Evolutionary conservation across 2,888 invertebrate genomes (phyloP), one percentile per base, ranked within the genome.

Genomic region (Esperia sulphurella): DNA sequence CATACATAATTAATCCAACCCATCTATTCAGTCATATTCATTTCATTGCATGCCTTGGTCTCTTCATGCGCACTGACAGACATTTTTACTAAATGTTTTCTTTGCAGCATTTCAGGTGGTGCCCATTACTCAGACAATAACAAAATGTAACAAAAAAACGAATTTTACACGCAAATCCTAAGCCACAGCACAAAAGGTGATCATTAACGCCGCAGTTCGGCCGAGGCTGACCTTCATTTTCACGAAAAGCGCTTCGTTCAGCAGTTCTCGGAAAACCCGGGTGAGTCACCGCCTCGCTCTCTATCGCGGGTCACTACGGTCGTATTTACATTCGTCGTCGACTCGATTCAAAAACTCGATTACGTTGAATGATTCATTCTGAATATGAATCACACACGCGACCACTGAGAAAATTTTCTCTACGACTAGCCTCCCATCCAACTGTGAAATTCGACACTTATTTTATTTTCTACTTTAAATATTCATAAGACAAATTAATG

Each of bases 261-360:
- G 71, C 61, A 59, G 68, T 87, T 89, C 89, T 86, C 74, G 89
- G 89, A 88, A 89, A 88, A 88, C 86, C 89, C 89, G 85, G 62
- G 72, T 88, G 89, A 89, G 62, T 89, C 88, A 87, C 69, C 71
- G 65, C 69, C 78, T 68, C 77, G 74, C 76, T 79, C 81, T 82
- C 79, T 80, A 81, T 73, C 79, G 79, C 79, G 74, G 83, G 82
- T 82, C 85, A 83, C 83, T 83, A 81, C 83, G 76, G 78, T 58
- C 73, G 79, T 83, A 85, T 84, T 86, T 82, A 81, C 83, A 84
- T 85, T 84, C 75, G 83, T 69, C 46, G 74, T 68, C 79, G 79
- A 77, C 81, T 81, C 82, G 79, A 86, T 85, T 88, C 86, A 87
- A 88, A 87, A 86, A 86, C 83, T 84, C 83, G 81, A 85, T 84